Evolutionary conservation across 2,888 invertebrate genomes (phyloP).

Genomic region (Heteromurus nitidus): DNA sequence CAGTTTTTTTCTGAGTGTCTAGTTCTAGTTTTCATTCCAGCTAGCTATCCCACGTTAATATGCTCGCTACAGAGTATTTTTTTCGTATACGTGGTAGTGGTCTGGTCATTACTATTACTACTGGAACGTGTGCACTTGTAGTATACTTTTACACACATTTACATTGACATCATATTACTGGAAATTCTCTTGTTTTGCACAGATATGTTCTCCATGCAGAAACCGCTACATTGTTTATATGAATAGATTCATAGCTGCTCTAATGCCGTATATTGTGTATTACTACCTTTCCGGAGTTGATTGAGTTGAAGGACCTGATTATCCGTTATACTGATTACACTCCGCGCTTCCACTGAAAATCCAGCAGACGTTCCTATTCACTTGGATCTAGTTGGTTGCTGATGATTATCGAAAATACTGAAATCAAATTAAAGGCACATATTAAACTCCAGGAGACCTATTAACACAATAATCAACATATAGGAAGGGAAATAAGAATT

Average conservation of each 20-base stretch:
- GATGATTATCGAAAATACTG: too few relatives aligned
- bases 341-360: background rate
- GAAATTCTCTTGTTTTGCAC: too few relatives aligned
- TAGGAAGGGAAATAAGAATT: background rate
- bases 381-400: too few relatives aligned
- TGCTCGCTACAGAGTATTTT: too few relatives aligned
- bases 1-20: constrained; percentile 21
- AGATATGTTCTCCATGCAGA: too few relatives aligned
- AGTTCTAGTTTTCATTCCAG: background rate
- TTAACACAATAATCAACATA: background rate
- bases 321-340: background rate
- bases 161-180: background rate
- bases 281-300: background rate
- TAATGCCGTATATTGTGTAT: background rate
- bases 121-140: background rate
- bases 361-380: background rate
- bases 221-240: too few relatives aligned
- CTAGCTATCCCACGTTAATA: too few relatives aligned
- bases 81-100: too few relatives aligned
- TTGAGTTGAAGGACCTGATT: background rate
- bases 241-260: too few relatives aligned
- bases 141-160: background rate
- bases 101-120: too few relatives aligned
- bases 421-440: too few relatives aligned
- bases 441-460: too few relatives aligned